These are phyloP conservation scores for Agrochola lota DNA, from an alignment of 2,888 invertebrate genomes.

Conservation along the genomic window DNA sequence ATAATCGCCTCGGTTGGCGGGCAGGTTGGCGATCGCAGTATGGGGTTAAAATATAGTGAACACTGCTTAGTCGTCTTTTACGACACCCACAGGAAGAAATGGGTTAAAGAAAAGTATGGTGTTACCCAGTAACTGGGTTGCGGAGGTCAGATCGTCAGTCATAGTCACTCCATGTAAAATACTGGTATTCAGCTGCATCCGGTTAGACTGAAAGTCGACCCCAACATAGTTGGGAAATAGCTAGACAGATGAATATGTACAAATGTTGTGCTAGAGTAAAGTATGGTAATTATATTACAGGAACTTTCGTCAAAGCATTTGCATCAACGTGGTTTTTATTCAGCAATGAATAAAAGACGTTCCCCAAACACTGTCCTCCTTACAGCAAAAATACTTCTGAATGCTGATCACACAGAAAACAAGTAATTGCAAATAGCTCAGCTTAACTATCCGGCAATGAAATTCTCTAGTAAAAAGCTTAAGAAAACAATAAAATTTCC, in stretches of 20 bases:
- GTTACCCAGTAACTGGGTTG: too few species aligned
- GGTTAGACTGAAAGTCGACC: too few species aligned
- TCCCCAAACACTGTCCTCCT: not conserved
- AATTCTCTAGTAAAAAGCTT: conserved; percentile 42
- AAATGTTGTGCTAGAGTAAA: not conserved
- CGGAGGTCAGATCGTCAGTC: too few species aligned
- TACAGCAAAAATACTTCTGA: conserved; percentile 17
- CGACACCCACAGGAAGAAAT: too few species aligned
- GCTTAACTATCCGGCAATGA: conserved; percentile 41
- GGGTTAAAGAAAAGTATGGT: too few species aligned
- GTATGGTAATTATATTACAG: not conserved
- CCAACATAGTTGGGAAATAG: not conserved
- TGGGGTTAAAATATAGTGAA: too few species aligned
- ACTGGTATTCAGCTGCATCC: too few species aligned
- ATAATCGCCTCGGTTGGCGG: too few species aligned
- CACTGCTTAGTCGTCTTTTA: too few species aligned
- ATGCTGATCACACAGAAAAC: conserved; percentile 31
- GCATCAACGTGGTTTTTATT: not conserved
- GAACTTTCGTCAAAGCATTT: not conserved
- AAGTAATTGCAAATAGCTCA: conserved; percentile 56
- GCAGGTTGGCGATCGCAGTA: too few species aligned
- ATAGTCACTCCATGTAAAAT: too few species aligned
- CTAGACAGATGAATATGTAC: not conserved
- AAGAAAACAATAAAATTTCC: conserved; percentile 60
- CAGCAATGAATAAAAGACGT: not conserved